Evolutionary conservation across 2,797 vertebrate genomes (phyloP), one percentile per base, ranked within the genome.

Genomic region (Dendrocincla tyrannina): DNA sequence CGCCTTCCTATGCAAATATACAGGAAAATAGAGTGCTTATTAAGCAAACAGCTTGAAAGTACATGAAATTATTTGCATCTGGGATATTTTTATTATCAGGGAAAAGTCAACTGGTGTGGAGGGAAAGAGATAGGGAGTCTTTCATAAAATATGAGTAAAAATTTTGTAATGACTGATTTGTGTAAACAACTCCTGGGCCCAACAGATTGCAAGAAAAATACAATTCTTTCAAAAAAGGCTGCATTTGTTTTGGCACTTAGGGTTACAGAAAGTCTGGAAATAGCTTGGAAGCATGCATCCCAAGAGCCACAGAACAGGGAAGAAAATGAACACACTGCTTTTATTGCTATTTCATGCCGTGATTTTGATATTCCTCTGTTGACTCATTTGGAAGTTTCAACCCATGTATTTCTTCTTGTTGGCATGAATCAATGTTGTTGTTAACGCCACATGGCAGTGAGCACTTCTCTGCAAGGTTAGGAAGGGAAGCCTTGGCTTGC

Each of bases 391-490:
- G 23, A 73, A 52, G 30, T 52, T 56, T 35, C 67, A 85, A 13
- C 25, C 17, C 11, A 44, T 64, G 23, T 24, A 37, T 30, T 75
- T 72, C 5, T 55, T 69, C 75, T 23, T 1, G 0, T 12, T 73
- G 42, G 33, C 37, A 27, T 8, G 49, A 33, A 52, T 35, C 28
- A 41, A 15, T 0, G 4, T 2, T 11, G 17, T 32, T 59, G 17
- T 32, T 59, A 25, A 47, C 0, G 7, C 18, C 9, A 22, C 0
- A 0, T 25, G 64, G 15, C 52, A 58, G 18, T 6, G n/a, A 17
- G 4, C 7, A 11, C 25, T 24, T 56, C 58, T 49, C 41, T 44
- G 58, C 15, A 20, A 37, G 32, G 49, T n/a, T 28, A 7, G 27
- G 42, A 33, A 12, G 3, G 13, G 30, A 17, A 9, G 9, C 18